Percentiles rank a stretch among this genome's conserved stretches.
These are phyloP conservation scores for Lophius piscatorius DNA, from an alignment of 2,113 vertebrate genomes.

Conservation along the genomic window DNA sequence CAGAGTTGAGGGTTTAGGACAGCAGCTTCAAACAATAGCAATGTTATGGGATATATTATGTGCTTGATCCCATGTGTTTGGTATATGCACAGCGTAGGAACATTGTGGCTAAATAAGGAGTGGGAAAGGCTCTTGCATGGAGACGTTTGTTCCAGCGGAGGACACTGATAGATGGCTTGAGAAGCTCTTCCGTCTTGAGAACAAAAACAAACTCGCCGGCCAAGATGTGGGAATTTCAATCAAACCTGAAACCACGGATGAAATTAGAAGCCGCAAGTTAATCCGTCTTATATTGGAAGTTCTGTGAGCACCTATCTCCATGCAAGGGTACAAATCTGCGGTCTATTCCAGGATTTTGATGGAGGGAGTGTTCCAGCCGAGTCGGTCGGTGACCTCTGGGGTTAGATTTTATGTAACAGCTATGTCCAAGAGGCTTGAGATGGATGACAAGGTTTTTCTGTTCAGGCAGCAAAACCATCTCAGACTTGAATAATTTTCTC, in stretches of 20 bases:
- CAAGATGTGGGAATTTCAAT: constrained; percentile 52
- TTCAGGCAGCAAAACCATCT: background rate
- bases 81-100: constrained; percentile 35
- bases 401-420: constrained; percentile 45
- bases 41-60: too few species aligned
- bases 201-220: constrained; percentile 42
- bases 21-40: too few species aligned
- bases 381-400: constrained; percentile 30
- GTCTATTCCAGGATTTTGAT: constrained; percentile 33
- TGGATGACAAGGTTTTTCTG: constrained; percentile 8
- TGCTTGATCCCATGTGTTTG: constrained; percentile 38
- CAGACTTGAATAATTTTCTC: background rate
- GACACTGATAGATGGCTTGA: constrained; percentile 50
- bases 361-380: constrained; percentile 27
- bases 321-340: constrained; percentile 26
- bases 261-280: constrained; percentile 41
- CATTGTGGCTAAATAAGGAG: constrained; percentile 68
- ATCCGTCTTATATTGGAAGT: constrained; percentile 54
- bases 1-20: too few species aligned
- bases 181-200: constrained; percentile 44
- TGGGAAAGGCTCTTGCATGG: constrained; percentile 38
- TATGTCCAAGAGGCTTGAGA: constrained; percentile 22
- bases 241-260: constrained; percentile 37
- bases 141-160: constrained; percentile 24
- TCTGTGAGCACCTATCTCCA: constrained; percentile 17